These are phyloP conservation scores for Caligus rogercresseyi DNA, from an alignment of 1,140 invertebrate species.

Conservation along the genomic window DNA sequence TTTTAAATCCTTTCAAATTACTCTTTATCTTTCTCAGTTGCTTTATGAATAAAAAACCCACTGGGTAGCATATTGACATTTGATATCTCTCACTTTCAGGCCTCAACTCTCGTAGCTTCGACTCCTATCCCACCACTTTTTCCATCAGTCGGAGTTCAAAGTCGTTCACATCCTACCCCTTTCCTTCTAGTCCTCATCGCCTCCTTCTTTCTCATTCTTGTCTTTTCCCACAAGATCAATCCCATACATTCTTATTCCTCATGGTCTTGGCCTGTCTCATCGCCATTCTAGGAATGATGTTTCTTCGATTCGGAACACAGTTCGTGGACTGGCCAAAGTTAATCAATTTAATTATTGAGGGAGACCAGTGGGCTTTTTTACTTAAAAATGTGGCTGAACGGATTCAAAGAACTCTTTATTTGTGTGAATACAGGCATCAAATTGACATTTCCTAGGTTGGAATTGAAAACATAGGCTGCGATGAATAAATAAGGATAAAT, in stretches of 20 bases:
- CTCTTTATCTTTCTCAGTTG: too few species aligned
- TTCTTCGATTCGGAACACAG: background rate
- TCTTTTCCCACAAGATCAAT: background rate
- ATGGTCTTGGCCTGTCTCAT: background rate
- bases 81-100: too few species aligned
- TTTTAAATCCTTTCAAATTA: too few species aligned
- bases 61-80: too few species aligned
- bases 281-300: background rate
- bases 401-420: too few species aligned
- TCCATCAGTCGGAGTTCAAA: background rate
- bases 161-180: background rate
- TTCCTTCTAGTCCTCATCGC: background rate
- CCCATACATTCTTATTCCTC: background rate
- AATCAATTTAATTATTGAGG: background rate
- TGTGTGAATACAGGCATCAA: too few species aligned
- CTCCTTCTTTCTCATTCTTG: background rate
- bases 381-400: too few species aligned
- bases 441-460: too few species aligned
- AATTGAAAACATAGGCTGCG: too few species aligned
- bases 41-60: too few species aligned
- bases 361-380: too few species aligned
- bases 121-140: background rate
- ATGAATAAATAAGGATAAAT: too few species aligned
- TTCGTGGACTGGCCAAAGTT: background rate
- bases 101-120: background rate